Evolutionary conservation across 2,888 invertebrate species (phyloP).

Genomic region (Neoaliturus tenellus): DNA sequence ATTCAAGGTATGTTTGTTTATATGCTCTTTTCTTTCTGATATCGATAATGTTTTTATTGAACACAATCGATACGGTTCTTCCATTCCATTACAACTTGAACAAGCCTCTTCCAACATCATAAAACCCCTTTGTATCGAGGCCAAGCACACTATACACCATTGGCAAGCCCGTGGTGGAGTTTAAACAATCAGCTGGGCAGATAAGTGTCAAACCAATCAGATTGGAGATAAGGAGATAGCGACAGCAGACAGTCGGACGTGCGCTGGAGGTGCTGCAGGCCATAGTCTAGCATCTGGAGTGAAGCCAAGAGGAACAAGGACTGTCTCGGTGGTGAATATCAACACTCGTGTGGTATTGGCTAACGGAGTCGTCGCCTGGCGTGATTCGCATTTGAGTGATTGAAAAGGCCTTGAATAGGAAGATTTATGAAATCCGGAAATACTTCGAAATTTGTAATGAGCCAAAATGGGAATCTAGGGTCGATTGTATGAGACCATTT

Average conservation of each 20-base stretch:
- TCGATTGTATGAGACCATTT: too few species aligned
- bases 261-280: neutral
- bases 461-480: too few species aligned
- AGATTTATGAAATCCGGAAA: neutral
- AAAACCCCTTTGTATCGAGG: neutral
- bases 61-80: too few species aligned
- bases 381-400: neutral
- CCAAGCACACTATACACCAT: neutral
- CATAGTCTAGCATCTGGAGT: neutral
- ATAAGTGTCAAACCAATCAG: conserved; percentile 26
- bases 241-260: neutral
- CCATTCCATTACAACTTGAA: too few species aligned
- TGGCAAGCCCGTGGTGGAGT: neutral
- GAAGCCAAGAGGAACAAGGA: neutral
- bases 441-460: too few species aligned
- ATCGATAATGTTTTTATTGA: too few species aligned
- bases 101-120: neutral
- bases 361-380: neutral
- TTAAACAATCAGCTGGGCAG: conserved; percentile 6
- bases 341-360: neutral
- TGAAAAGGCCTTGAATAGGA: neutral
- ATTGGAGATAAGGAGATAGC: neutral
- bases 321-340: neutral
- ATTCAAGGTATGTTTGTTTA: too few species aligned
- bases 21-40: too few species aligned